Evolutionary conservation across 1,140 invertebrate genomes (phyloP).

Genomic region (Homarus americanus): DNA sequence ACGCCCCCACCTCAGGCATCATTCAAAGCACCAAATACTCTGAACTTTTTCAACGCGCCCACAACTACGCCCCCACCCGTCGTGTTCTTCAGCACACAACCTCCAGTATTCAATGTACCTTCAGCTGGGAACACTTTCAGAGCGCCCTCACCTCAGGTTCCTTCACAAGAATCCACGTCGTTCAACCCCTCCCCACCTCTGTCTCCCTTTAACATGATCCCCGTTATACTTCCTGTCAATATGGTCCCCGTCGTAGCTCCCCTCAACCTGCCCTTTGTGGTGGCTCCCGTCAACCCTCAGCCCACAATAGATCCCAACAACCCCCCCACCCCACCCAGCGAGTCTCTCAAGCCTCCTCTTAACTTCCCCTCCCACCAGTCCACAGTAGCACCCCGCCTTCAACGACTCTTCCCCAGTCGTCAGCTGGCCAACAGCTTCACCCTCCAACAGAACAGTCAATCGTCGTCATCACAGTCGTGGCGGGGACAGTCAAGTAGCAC

Average conservation of each 20-base stretch:
- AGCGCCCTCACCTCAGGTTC: neutral
- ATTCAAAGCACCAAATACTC: too few relatives aligned
- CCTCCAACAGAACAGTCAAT: neutral
- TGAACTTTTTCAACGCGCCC: neutral
- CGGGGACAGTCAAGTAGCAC: constrained; percentile 11
- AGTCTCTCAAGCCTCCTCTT: constrained; percentile 1
- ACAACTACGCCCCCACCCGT: neutral
- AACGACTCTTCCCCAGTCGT: constrained; percentile 19
- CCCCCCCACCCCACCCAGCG: neutral
- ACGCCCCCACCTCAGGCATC: neutral
- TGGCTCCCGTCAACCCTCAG: constrained; percentile 12
- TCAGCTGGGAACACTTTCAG: neutral
- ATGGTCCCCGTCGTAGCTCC: neutral
- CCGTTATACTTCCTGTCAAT: neutral
- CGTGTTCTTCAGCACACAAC: neutral
- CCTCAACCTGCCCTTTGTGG: constrained; percentile 28
- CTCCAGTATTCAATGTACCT: neutral
- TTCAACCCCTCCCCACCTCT: neutral
- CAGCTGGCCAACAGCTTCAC: neutral
- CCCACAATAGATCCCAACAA: neutral
- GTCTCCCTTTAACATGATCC: neutral
- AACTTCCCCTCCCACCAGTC: neutral
- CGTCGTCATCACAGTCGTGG: neutral
- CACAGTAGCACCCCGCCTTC: constrained; percentile 25
- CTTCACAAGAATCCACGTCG: too few relatives aligned